Evolutionary conservation across 2,888 invertebrate species (phyloP).

Genomic region (Ochropleura plecta): DNA sequence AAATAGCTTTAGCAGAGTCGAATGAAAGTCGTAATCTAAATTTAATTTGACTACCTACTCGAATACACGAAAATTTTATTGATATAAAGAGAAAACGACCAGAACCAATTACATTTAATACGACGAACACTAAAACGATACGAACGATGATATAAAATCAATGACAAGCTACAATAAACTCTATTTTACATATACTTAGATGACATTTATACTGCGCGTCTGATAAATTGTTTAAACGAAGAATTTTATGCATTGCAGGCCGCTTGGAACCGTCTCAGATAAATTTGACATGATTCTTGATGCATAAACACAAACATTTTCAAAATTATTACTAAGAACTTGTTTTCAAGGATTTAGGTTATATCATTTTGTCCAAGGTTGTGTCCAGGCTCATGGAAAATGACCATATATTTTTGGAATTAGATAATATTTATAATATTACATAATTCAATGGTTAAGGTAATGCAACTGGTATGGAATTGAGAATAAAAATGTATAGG

Average conservation of each 20-base stretch:
- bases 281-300: conserved; percentile 27
- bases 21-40: no score
- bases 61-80: neutral
- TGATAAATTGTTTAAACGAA: conserved; percentile 36
- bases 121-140: conserved; percentile 19
- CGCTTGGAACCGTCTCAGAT: conserved; percentile 52
- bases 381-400: conserved; percentile 17
- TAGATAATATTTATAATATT: conserved; percentile 10
- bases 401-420: neutral
- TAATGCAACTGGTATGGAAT: conserved; percentile 6
- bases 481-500: conserved; percentile 1
- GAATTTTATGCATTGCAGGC: conserved; percentile 47
- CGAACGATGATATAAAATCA: conserved; percentile 43
- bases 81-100: conserved; percentile 6
- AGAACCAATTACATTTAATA: conserved; percentile 33
- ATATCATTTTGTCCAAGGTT: conserved; percentile 34
- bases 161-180: conserved; percentile 36
- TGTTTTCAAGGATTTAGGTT: conserved; percentile 45
- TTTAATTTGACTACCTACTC: neutral
- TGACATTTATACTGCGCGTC: conserved; percentile 40
- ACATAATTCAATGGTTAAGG: conserved; percentile 3
- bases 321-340: conserved; percentile 43
- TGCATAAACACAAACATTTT: conserved; percentile 41
- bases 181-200: conserved; percentile 23
- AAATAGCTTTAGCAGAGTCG: no score